These are phyloP conservation scores for Bombus superbus DNA, from an alignment of 1,140 invertebrate genomes.

Conservation along the genomic window DNA sequence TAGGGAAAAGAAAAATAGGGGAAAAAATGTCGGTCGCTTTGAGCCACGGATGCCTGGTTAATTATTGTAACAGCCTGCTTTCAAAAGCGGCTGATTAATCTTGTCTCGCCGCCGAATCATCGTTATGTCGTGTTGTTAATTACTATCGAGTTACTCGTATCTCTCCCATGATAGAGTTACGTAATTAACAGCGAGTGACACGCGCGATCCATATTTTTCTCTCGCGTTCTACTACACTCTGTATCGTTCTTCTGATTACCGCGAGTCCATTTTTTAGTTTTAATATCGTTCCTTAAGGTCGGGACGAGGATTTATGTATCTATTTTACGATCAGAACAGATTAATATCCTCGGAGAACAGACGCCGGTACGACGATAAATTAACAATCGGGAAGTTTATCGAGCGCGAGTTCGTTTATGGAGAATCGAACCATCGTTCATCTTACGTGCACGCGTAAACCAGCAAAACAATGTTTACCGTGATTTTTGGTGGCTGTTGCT, in stretches of 20 bases:
- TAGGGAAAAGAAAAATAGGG: not conserved
- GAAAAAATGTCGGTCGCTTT: not conserved
- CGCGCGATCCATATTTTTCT: not conserved
- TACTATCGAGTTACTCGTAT: not conserved
- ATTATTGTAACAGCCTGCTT: not conserved
- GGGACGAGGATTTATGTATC: not conserved
- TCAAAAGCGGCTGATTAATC: not conserved
- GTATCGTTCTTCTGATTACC: not conserved
- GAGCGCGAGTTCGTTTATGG: too few species aligned
- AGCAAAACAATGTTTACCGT: too few species aligned
- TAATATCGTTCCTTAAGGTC: not conserved
- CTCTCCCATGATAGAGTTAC: not conserved
- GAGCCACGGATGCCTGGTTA: not conserved
- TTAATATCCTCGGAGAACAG: not conserved
- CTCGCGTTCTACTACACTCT: too few species aligned
- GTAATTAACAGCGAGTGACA: not conserved
- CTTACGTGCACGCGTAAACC: not conserved
- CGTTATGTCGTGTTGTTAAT: not conserved
- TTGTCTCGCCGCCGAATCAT: not conserved
- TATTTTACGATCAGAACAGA: not conserved
- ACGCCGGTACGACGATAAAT: not conserved
- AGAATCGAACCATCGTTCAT: not conserved
- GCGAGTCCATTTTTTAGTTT: not conserved
- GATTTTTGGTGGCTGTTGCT: too few species aligned
- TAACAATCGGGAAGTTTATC: not conserved